Evolutionary conservation across 2,888 invertebrate genomes (phyloP).

Genomic region (Deroplatys truncata): DNA sequence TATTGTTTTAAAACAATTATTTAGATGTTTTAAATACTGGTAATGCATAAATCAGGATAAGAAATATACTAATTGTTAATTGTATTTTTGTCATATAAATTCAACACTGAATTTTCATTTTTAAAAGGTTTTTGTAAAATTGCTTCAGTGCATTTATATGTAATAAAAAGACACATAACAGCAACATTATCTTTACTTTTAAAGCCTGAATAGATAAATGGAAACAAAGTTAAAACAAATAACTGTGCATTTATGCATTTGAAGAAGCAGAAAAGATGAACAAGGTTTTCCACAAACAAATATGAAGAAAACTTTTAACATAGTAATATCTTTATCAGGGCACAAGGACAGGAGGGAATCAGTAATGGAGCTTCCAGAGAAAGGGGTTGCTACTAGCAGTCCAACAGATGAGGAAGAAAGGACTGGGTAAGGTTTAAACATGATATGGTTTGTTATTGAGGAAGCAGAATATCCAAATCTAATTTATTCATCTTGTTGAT

Average conservation of each 20-base stretch:
- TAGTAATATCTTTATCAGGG: constrained; percentile 12
- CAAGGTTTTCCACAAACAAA: not conserved
- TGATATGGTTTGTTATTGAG: not conserved
- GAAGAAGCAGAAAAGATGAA: not conserved
- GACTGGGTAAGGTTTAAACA: constrained; percentile 32
- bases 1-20: too few species aligned
- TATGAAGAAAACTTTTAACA: not conserved
- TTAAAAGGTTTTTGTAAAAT: too few species aligned
- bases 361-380: constrained; percentile 32
- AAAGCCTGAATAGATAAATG: not conserved
- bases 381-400: constrained; percentile 30
- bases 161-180: too few species aligned
- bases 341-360: constrained; percentile 33
- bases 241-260: not conserved
- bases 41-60: too few species aligned
- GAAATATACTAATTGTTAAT: too few species aligned
- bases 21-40: too few species aligned
- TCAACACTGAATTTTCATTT: too few species aligned
- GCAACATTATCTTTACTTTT: not conserved
- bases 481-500: too few species aligned
- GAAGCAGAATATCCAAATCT: too few species aligned
- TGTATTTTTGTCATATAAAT: too few species aligned
- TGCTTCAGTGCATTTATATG: too few species aligned
- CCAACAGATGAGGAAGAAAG: constrained; percentile 37
- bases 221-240: not conserved